These are phyloP conservation scores for Serripes groenlandicus DNA, from an alignment of 2,888 invertebrate genomes.

Conservation along the genomic window DNA sequence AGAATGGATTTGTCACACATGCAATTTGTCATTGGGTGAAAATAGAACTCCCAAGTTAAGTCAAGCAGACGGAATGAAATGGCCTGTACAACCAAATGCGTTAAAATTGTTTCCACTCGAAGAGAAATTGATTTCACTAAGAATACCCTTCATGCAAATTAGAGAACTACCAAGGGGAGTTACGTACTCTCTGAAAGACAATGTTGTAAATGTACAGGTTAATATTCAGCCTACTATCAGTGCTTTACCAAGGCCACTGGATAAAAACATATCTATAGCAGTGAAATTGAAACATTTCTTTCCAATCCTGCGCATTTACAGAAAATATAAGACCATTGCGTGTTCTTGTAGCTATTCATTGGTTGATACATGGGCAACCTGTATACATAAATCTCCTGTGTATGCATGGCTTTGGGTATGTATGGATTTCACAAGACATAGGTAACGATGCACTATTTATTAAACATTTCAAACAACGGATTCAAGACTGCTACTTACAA, in stretches of 20 bases:
- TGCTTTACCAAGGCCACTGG: slow-evolving; percentile 39
- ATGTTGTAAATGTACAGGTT: slow-evolving; percentile 64
- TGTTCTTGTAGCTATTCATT: slow-evolving; percentile 52
- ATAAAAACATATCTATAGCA: slow-evolving; percentile 55
- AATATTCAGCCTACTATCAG: slow-evolving; percentile 58
- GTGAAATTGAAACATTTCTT: slow-evolving; percentile 59
- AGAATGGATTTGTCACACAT: slow-evolving; percentile 41
- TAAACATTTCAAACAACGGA: no score
- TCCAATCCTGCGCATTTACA: slow-evolving; percentile 40
- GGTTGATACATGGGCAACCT: no score
- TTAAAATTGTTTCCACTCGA: slow-evolving; percentile 45
- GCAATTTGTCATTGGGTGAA: slow-evolving; percentile 41
- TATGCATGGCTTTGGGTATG: no score
- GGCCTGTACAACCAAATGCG: slow-evolving; percentile 56
- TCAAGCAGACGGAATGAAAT: slow-evolving; percentile 46
- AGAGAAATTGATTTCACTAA: slow-evolving; percentile 21
- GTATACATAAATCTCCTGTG: no score
- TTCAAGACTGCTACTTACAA: no score
- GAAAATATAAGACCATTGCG: slow-evolving; percentile 52
- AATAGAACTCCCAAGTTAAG: slow-evolving; percentile 42
- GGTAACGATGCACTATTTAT: no score
- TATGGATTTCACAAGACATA: no score
- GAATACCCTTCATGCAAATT: slow-evolving; percentile 46
- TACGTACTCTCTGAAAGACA: slow-evolving; percentile 60
- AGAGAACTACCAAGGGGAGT: slow-evolving; percentile 39